phyloP scores from a whole-genome alignment of 92 coral and sea anemone genomes.

The Bergia puertoricense region DNA sequence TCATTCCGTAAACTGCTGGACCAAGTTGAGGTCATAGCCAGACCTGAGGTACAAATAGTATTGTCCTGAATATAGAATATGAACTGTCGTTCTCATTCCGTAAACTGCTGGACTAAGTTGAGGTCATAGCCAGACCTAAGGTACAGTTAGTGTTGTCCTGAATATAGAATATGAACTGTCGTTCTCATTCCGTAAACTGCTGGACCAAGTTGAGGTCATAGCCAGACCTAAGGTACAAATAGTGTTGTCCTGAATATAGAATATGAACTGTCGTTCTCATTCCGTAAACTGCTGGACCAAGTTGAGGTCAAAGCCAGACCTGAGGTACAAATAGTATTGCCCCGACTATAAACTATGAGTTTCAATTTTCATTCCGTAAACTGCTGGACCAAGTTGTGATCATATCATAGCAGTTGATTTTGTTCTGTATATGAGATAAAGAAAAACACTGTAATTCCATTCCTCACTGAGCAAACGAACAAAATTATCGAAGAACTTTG shows the following conservation, averaged over 20 bases:
- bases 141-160: not conserved
- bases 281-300: constrained; percentile 88
- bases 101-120: constrained; percentile 76
- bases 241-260: constrained; percentile 62
- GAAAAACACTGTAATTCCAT: constrained; percentile 67
- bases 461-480: not conserved
- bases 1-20: constrained; percentile 76
- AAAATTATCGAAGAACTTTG: not conserved
- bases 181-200: constrained; percentile 68
- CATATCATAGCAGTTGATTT: constrained; percentile 26
- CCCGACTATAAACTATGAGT: constrained; percentile 1
- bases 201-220: constrained; percentile 66
- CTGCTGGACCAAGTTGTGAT: constrained; percentile 78
- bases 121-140: constrained; percentile 85
- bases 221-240: constrained; percentile 69
- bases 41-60: constrained; percentile 47
- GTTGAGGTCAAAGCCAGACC: constrained; percentile 93
- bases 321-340: constrained; percentile 53
- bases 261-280: constrained; percentile 74
- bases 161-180: constrained; percentile 50
- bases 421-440: not conserved
- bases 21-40: constrained; percentile 80
- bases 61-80: too few species aligned
- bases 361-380: constrained; percentile 66
- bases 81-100: constrained; percentile 73